phyloP scores from a whole-genome alignment of 1,140 invertebrate species.

The Theocolax elegans region DNA sequence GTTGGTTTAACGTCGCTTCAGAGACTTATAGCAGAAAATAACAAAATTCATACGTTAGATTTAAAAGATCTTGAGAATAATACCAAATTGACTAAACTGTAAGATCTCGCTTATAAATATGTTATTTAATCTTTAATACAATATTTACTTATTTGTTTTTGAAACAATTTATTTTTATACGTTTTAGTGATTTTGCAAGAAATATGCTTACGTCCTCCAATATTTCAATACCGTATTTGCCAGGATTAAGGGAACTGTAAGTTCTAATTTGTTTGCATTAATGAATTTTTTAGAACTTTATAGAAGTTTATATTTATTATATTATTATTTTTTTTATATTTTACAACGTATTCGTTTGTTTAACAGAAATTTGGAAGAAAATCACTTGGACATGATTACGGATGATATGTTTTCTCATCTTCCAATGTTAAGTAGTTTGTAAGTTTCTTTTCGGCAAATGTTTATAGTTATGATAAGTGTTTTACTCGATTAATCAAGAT shows the following conservation, averaged over 20 bases:
- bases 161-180: background rate
- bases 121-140: background rate
- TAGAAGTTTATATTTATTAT: too few relatives aligned
- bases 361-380: conserved; percentile 65
- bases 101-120: conserved; percentile 41
- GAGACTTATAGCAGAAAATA: conserved; percentile 63
- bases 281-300: too few relatives aligned
- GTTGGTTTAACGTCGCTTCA: conserved; percentile 60
- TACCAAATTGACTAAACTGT: conserved; percentile 65
- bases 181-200: conserved; percentile 53
- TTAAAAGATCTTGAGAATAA: conserved; percentile 63
- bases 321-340: conserved; percentile 24
- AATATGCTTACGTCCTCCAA: conserved; percentile 63
- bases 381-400: conserved; percentile 63
- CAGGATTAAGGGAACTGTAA: conserved; percentile 69
- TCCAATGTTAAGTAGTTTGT: conserved; percentile 65
- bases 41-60: conserved; percentile 60
- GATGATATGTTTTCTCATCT: conserved; percentile 63
- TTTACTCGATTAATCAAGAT: conserved; percentile 39
- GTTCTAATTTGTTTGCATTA: too few relatives aligned
- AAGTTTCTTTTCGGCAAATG: too few relatives aligned
- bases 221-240: conserved; percentile 64
- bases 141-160: background rate
- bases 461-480: too few relatives aligned
- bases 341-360: too few relatives aligned